Evolutionary conservation across 2,797 vertebrate genomes (phyloP).

Genomic region (Alectoris magna): DNA sequence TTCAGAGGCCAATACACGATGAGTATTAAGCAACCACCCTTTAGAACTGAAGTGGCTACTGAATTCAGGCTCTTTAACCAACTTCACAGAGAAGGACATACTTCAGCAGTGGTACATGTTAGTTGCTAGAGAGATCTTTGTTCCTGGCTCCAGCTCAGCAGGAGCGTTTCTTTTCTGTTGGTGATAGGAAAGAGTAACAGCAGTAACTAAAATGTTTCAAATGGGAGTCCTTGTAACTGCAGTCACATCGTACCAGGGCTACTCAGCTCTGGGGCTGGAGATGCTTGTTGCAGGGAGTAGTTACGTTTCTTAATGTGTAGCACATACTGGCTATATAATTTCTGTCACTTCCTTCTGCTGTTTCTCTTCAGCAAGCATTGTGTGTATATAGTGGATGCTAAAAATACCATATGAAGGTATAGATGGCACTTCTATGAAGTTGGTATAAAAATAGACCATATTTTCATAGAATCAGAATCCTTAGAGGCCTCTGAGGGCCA

Average conservation of each 20-base stretch:
- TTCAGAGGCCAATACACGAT: background rate
- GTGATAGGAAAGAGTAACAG: background rate
- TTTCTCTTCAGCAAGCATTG: background rate
- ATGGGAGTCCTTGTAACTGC: background rate
- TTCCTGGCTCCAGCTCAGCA: background rate
- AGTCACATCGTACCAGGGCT: background rate
- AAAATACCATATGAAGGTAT: background rate
- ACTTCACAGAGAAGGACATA: background rate
- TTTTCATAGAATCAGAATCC: background rate
- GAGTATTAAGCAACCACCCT: background rate
- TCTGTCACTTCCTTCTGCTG: background rate
- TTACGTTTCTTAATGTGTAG: background rate
- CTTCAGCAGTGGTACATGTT: accelerated
- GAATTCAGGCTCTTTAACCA: background rate
- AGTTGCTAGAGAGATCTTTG: background rate
- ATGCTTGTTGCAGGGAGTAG: accelerated
- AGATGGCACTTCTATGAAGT: background rate
- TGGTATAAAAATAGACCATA: background rate
- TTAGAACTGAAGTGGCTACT: background rate
- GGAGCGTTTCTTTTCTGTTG: background rate
- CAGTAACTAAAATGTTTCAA: background rate
- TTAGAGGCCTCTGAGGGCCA: too few species aligned
- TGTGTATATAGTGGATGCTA: background rate
- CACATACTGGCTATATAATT: accelerated
- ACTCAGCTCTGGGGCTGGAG: background rate